Evolutionary conservation across 2,113 vertebrate genomes (phyloP).

Genomic region (Dromaius novaehollandiae): DNA sequence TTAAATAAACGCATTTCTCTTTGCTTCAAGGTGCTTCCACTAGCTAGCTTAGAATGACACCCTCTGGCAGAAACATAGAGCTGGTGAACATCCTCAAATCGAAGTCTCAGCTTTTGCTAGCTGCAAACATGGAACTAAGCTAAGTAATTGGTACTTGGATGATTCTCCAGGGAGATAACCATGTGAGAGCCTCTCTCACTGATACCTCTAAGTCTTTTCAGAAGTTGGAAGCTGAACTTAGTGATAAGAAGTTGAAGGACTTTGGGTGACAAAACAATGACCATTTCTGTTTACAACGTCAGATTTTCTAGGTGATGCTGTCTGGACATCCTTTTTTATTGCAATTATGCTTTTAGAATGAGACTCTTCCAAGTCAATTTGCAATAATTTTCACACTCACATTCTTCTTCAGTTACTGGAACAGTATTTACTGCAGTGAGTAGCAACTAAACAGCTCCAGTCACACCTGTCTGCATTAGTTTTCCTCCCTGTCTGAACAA

Average conservation of each 20-base stretch:
- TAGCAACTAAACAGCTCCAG: neutral
- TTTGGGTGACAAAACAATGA: neutral
- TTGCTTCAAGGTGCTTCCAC: neutral
- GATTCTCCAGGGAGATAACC: neutral
- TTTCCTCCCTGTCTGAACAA: neutral
- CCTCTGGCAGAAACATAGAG: constrained; percentile 22
- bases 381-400: neutral
- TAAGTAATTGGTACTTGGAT: neutral
- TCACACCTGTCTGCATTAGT: neutral
- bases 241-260: neutral
- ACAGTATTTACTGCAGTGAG: neutral
- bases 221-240: neutral
- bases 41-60: constrained; percentile 34
- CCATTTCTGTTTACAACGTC: neutral
- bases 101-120: neutral
- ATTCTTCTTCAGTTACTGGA: neutral
- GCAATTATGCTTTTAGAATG: neutral
- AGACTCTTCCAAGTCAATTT: neutral
- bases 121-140: neutral
- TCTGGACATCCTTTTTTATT: neutral
- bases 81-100: neutral
- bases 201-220: neutral
- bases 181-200: neutral
- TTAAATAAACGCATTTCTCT: neutral
- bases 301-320: neutral